phyloP scores from a whole-genome alignment of 1,140 invertebrate genomes.

The Ctenoplectra terminalis region DNA sequence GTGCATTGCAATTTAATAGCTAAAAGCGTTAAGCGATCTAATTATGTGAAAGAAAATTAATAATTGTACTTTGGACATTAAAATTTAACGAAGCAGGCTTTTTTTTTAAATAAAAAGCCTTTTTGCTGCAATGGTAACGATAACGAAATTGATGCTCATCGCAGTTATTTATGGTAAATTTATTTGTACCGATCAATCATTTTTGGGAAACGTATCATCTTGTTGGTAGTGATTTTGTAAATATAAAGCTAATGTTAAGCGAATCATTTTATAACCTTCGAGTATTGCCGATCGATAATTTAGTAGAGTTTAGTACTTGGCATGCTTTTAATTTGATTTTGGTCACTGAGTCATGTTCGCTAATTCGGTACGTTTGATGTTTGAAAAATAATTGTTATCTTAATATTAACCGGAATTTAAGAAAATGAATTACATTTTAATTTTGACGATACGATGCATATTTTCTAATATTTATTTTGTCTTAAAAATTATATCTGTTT shows the following conservation, averaged over 20 bases:
- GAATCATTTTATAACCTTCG: slow-evolving; percentile 67
- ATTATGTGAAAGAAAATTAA: slow-evolving; percentile 59
- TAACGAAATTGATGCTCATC: slow-evolving; percentile 68
- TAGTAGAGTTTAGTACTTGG: slow-evolving; percentile 28
- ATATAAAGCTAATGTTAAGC: not conserved
- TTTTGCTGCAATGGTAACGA: slow-evolving; percentile 68
- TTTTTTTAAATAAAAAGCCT: not conserved
- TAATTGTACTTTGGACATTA: not conserved
- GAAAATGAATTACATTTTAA: not conserved
- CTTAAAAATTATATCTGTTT: not conserved
- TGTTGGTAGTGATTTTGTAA: not conserved
- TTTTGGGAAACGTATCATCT: not conserved
- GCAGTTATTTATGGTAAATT: slow-evolving; percentile 69
- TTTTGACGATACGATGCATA: not conserved
- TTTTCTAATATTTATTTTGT: not conserved
- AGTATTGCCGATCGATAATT: slow-evolving; percentile 68
- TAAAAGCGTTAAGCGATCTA: slow-evolving; percentile 25
- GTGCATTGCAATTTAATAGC: slow-evolving; percentile 13
- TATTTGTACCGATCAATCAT: not conserved
- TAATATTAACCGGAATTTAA: not conserved
- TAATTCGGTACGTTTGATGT: not conserved
- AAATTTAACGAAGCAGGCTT: slow-evolving; percentile 11
- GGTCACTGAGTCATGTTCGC: not conserved
- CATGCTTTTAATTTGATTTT: slow-evolving; percentile 39
- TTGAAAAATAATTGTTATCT: not conserved